These are phyloP conservation scores for Diplogasteroides magnus DNA, from an alignment of 1,140 invertebrate species.

Conservation along the genomic window DNA sequence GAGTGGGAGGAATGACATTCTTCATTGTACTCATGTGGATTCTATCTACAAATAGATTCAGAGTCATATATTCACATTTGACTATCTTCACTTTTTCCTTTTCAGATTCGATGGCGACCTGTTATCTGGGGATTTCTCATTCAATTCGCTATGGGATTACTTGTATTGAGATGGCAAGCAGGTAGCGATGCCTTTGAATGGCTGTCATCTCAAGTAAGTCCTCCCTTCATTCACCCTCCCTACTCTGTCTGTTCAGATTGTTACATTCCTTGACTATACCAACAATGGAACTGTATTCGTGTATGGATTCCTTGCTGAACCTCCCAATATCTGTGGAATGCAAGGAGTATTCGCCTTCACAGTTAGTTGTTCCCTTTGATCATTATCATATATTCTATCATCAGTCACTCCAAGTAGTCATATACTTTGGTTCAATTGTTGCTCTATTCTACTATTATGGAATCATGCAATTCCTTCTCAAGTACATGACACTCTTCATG, in stretches of 20 bases:
- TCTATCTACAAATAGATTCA: slow-evolving; percentile 45
- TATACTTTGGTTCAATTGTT: slow-evolving; percentile 58
- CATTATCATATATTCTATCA: slow-evolving; percentile 15
- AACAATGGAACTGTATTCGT: slow-evolving; percentile 75
- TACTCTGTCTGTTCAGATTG: slow-evolving; percentile 56
- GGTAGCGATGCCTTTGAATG: slow-evolving; percentile 72
- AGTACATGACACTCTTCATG: slow-evolving; percentile 73
- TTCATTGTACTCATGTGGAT: slow-evolving; percentile 54
- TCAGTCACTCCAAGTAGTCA: slow-evolving; percentile 50
- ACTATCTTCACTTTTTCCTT: not conserved
- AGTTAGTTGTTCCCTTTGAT: slow-evolving; percentile 61
- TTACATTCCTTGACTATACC: slow-evolving; percentile 73
- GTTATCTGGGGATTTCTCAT: slow-evolving; percentile 74
- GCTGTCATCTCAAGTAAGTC: slow-evolving; percentile 63
- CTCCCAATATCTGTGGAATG: slow-evolving; percentile 67
- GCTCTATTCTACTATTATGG: slow-evolving; percentile 81
- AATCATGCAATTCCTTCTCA: slow-evolving; percentile 76
- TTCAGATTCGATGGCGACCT: slow-evolving; percentile 68
- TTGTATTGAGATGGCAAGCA: slow-evolving; percentile 78
- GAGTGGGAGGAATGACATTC: slow-evolving; percentile 51
- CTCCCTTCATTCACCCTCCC: slow-evolving; percentile 20
- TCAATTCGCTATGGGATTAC: slow-evolving; percentile 78
- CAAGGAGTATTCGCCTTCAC: slow-evolving; percentile 62
- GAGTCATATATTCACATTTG: too few relatives aligned
- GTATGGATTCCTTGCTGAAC: slow-evolving; percentile 66